Percentiles rank a stretch among this genome's conserved stretches.
Conservation (phyloP, 2,113 vertebrate species). For the Barbus barbus region DNA sequence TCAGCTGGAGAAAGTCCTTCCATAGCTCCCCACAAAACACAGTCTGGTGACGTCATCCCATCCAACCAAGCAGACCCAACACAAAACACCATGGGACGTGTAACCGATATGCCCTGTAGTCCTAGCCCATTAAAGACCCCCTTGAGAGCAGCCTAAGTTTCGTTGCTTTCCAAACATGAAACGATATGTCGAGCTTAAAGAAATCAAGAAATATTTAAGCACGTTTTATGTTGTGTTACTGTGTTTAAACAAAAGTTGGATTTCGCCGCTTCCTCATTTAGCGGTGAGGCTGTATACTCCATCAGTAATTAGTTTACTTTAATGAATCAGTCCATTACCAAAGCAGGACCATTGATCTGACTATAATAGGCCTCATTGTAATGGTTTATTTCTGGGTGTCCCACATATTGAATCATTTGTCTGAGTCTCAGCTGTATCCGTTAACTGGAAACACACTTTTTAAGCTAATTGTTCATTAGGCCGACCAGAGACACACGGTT, state of each 20-base stretch:
- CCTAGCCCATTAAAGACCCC: conserved; percentile 43
- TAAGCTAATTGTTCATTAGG: conserved; percentile 22
- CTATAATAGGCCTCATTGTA: conserved; percentile 67
- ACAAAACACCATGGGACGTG: conserved; percentile 42
- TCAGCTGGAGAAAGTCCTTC: conserved; percentile 53
- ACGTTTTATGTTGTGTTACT: neutral
- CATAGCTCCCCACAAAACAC: conserved; percentile 41
- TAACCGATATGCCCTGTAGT: conserved; percentile 51
- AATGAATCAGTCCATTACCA: conserved; percentile 76
- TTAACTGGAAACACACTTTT: conserved; percentile 34
- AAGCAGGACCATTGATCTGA: conserved; percentile 68
- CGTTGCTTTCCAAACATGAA: conserved; percentile 28
- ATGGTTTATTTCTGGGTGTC: conserved; percentile 58
- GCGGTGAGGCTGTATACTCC: conserved; percentile 71
- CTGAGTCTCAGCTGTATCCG: conserved; percentile 14
- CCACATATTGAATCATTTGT: conserved; percentile 62
- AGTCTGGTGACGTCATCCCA: conserved; percentile 66
- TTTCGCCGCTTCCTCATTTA: conserved; percentile 57
- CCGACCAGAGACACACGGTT: neutral
- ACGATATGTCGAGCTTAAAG: conserved; percentile 19
- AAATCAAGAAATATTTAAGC: conserved; percentile 12
- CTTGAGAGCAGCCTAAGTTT: conserved; percentile 12
- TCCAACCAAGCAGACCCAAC: conserved; percentile 47
- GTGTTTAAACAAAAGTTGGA: conserved; percentile 22
- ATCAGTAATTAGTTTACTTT: conserved; percentile 69